Percentiles rank a stretch among this genome's conserved stretches.
phyloP scores from a whole-genome alignment of 2,797 vertebrate genomes.

The Orestias chungarensis region DNA sequence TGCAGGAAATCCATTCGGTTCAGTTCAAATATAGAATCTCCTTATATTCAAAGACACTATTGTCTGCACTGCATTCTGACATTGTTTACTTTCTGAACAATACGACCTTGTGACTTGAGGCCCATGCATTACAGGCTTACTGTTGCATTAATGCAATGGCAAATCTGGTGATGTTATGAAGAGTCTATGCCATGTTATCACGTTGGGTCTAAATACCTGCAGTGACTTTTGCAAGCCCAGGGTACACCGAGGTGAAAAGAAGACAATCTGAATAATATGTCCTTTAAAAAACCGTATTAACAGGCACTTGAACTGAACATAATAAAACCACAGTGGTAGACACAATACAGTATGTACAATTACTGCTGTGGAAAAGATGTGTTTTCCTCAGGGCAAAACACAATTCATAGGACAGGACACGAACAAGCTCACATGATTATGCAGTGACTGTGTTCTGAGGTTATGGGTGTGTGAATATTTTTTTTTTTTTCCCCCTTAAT shows the following conservation, averaged over 20 bases:
- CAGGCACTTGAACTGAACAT: neutral
- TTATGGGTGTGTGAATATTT: conserved; percentile 46
- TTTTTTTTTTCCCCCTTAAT: conserved; percentile 19
- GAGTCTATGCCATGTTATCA: neutral
- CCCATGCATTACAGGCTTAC: neutral
- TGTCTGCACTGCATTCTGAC: neutral
- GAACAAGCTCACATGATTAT: conserved; percentile 75
- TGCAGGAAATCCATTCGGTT: neutral
- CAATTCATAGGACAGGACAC: conserved; percentile 28
- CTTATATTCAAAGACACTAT: neutral
- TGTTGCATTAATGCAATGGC: neutral
- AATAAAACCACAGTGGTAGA: neutral
- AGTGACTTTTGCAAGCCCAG: neutral
- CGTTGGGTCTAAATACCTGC: neutral
- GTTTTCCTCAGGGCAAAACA: conserved; percentile 48
- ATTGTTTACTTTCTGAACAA: neutral
- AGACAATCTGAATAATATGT: neutral
- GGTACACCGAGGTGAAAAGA: neutral
- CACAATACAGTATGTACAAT: conserved; percentile 21
- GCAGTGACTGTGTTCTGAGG: conserved; percentile 77
- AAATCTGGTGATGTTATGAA: neutral
- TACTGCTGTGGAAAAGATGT: conserved; percentile 15
- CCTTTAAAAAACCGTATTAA: neutral
- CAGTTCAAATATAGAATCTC: neutral
- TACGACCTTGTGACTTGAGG: conserved; percentile 23